Conservation (phyloP, 2,113 vertebrate species). For the Tragelaphus buxtoni region DNA sequence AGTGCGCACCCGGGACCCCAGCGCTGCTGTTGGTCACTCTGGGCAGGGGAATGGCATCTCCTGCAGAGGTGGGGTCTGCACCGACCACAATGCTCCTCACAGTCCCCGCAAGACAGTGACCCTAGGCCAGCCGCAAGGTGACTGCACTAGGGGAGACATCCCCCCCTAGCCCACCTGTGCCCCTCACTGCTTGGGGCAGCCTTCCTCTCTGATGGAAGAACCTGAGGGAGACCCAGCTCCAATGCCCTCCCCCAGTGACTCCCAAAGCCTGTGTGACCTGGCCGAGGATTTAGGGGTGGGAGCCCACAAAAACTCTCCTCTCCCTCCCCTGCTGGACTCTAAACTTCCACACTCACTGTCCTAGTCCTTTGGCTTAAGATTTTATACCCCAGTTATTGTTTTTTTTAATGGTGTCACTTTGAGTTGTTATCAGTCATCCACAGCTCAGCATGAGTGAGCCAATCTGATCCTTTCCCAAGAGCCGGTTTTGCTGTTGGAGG, state of each 20-base stretch:
- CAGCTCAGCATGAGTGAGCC: neutral
- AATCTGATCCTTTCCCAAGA: neutral
- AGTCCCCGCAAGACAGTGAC: neutral
- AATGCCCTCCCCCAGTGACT: neutral
- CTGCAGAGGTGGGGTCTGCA: neutral
- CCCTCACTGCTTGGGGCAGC: neutral
- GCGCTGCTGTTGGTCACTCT: neutral
- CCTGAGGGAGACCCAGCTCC: neutral
- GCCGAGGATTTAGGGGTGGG: neutral
- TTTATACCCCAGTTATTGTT: neutral
- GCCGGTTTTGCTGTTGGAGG: neutral
- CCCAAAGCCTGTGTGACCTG: neutral
- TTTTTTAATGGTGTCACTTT: neutral
- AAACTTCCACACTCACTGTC: neutral
- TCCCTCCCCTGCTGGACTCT: neutral
- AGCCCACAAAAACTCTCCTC: neutral
- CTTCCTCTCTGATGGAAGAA: neutral
- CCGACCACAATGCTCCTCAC: neutral
- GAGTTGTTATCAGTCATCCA: neutral
- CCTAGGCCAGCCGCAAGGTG: neutral
- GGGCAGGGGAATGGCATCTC: neutral
- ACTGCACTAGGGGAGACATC: neutral
- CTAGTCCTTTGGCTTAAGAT: neutral
- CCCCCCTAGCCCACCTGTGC: neutral
- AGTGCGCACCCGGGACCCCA: neutral